A percentile compares a stretch with the other conserved stretches of the same genome.
Conservation (phyloP, 2,113 vertebrate species). For the Elaphurus davidianus region DNA sequence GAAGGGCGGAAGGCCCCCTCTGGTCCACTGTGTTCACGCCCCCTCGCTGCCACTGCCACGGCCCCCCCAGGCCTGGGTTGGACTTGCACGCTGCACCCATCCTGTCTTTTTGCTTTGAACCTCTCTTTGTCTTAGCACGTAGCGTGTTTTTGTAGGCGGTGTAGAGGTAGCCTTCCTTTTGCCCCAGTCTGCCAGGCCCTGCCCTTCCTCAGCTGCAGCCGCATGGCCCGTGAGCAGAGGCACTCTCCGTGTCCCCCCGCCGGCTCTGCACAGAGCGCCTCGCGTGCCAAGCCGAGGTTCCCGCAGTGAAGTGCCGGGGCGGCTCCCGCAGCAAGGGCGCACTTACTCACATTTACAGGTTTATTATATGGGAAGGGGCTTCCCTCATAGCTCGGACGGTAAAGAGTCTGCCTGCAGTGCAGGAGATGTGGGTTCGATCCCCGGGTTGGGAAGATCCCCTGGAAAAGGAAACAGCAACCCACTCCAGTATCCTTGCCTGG, state of each 20-base stretch:
- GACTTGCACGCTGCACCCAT: fast-evolving
- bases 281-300: not conserved
- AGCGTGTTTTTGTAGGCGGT: not conserved
- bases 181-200: not conserved
- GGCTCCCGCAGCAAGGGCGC: not conserved
- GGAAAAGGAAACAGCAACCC: not conserved
- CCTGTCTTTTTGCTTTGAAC: not conserved
- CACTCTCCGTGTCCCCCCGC: fast-evolving
- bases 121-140: not conserved
- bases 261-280: not conserved
- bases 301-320: not conserved
- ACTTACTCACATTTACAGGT: not conserved
- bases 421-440: not conserved
- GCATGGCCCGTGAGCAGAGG: not conserved
- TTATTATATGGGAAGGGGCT: not conserved
- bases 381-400: not conserved
- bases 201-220: too few relatives aligned
- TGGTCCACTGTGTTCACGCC: fast-evolving
- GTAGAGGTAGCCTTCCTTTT: too few relatives aligned
- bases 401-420: not conserved
- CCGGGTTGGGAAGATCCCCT: not conserved
- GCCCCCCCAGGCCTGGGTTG: not conserved
- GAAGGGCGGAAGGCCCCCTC: not conserved
- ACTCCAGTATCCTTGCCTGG: not conserved
- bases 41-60: fast-evolving